Conservation (phyloP, 2,888 invertebrate species). For the Ischnus inquisitorius region DNA sequence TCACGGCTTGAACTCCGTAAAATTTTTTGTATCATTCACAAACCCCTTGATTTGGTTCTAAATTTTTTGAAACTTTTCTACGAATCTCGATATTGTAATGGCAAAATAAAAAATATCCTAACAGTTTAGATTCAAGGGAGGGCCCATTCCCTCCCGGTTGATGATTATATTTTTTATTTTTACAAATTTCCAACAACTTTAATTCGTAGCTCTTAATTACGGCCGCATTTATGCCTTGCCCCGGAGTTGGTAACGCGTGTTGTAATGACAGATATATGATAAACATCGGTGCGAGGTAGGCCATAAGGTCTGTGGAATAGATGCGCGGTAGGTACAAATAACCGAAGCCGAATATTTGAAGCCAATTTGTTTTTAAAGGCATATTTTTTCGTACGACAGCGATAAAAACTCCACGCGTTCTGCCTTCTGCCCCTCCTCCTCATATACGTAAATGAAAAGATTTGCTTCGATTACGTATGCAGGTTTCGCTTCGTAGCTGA, state of each 20-base stretch:
- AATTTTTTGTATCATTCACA: background rate
- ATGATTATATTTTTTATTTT: background rate
- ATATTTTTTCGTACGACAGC: conserved; percentile 50
- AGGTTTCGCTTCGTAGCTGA: conserved; percentile 35
- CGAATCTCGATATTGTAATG: too few species aligned
- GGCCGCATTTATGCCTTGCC: background rate
- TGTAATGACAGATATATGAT: background rate
- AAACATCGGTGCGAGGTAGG: background rate
- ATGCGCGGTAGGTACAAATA: background rate
- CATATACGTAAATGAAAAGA: conserved; percentile 25
- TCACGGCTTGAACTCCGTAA: background rate
- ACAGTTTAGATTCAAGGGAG: background rate
- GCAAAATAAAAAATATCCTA: too few species aligned
- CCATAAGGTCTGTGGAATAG: background rate
- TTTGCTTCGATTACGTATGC: background rate
- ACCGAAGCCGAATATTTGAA: conserved; percentile 16
- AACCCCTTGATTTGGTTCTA: background rate
- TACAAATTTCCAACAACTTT: background rate
- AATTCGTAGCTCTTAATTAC: background rate
- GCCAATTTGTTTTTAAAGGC: too few species aligned
- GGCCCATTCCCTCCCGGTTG: background rate
- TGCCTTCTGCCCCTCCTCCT: too few species aligned
- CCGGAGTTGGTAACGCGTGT: background rate
- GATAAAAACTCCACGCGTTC: conserved; percentile 21
- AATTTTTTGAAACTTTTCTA: too few species aligned